phyloP scores from a whole-genome alignment of 2,797 vertebrate species.

The Gobionotothen gibberifrons region DNA sequence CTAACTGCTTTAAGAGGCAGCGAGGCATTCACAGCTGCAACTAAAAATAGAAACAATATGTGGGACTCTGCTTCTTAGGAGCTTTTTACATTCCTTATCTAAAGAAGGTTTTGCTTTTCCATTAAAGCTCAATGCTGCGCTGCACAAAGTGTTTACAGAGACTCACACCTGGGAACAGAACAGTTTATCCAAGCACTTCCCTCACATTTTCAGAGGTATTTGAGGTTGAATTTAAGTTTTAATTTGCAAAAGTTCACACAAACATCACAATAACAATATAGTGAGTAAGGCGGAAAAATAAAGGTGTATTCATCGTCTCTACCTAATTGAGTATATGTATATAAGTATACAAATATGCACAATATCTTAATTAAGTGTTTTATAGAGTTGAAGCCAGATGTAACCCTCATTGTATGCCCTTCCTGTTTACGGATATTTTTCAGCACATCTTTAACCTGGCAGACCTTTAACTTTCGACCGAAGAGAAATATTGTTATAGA shows the following conservation, averaged over 20 bases:
- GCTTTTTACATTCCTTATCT: background rate
- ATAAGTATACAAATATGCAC: too few relatives aligned
- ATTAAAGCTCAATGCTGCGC: background rate
- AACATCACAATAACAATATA: too few relatives aligned
- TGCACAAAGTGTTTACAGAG: background rate
- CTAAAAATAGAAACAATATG: constrained; percentile 9
- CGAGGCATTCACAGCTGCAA: background rate
- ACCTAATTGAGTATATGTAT: too few relatives aligned
- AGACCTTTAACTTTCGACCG: too few relatives aligned
- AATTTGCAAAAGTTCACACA: background rate
- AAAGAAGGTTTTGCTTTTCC: constrained; percentile 4
- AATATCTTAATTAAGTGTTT: too few relatives aligned
- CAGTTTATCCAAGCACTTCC: constrained; percentile 5
- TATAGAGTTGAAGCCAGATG: too few relatives aligned
- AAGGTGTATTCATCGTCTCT: too few relatives aligned
- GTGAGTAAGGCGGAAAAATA: too few relatives aligned
- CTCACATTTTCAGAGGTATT: constrained; percentile 6
- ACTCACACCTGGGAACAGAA: constrained; percentile 2
- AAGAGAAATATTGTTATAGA: too few relatives aligned
- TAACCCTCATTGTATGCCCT: too few relatives aligned
- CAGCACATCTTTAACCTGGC: too few relatives aligned
- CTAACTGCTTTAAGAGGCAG: background rate
- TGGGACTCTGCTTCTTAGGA: background rate
- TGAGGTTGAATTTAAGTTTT: constrained; percentile 7
- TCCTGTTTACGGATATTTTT: too few relatives aligned